Evolutionary conservation across 37 sponge, comb jelly and placozoan genomes (phyloP).

Genomic region (Spongia lamella): DNA sequence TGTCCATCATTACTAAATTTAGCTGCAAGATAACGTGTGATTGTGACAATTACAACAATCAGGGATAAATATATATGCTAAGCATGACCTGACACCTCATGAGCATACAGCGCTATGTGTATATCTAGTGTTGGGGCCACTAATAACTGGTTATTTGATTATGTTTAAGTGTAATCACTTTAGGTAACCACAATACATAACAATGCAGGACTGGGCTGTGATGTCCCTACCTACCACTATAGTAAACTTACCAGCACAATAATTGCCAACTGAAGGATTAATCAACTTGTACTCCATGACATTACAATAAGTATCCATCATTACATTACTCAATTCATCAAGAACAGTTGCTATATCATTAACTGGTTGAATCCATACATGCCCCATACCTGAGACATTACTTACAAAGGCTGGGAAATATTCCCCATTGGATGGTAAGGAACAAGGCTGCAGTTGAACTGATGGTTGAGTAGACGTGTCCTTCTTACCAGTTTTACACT

Average conservation of each 20-base stretch:
- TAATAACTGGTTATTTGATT: too few relatives aligned
- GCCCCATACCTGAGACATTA: constrained; percentile 16
- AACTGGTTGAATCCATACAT: constrained; percentile 43
- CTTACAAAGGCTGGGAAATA: constrained; percentile 30
- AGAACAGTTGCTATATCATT: background rate
- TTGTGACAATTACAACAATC: background rate
- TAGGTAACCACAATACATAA: too few relatives aligned
- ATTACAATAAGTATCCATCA: constrained; percentile 17
- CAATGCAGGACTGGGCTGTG: too few relatives aligned
- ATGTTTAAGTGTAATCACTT: too few relatives aligned
- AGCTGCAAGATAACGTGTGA: background rate
- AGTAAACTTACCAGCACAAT: constrained; percentile 1
- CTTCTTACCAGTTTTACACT: too few relatives aligned
- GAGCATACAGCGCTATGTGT: too few relatives aligned
- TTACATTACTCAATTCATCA: constrained; percentile 20
- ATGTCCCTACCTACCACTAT: too few relatives aligned
- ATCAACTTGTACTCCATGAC: background rate
- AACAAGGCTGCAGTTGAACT: background rate
- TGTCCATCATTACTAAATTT: constrained; percentile 15
- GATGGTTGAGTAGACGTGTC: background rate
- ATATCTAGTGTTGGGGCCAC: too few relatives aligned
- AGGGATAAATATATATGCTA: background rate
- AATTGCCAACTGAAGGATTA: background rate
- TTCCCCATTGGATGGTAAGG: background rate
- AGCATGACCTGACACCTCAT: too few relatives aligned